Base-by-base conservation (phyloP, 1,140 invertebrate species). In the Pseudomyrmex dendroicus region DNA sequence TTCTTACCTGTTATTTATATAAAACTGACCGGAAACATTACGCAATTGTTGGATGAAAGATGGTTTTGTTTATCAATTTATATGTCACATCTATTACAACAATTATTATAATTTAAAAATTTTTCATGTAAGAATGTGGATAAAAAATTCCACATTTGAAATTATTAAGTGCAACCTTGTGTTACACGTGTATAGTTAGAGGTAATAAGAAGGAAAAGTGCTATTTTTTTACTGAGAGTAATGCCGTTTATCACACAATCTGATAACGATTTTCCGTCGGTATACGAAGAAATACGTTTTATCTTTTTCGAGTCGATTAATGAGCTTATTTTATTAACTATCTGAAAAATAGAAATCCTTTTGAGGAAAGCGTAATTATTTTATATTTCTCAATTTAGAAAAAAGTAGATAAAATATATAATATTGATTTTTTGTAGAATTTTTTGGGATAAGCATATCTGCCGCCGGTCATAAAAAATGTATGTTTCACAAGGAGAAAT, bases 261-360 rank as follows among this genome's bases (percentile, higher is more conserved):
- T 72, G 76, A 80, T 80, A 80, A 80, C 57, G 54, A 70, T 59
- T 70, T 46, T 13, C 35, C 22, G 17, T 22, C 35, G 63, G 35
- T 35, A 57, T 48, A 35, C 35, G 35, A 35, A 17, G 35, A 48
- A 15, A 46, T 54, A 48, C 9, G 67, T 68, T 61, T 54, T 78
- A 68, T 78, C 76, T 78, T n/a, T 10, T 22, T 35, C 20, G 4
- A 20, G 63, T 70, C 57, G 52, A 1, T 50, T 44, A 35, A 59
- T 15, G n/a, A 59, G 15, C n/a, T 46, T 15, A 44, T 56, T 64
- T 68, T 25, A 52, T 68, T 22, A 35, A 35, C 35, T 35, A 35
- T 35, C 0, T 35, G 35, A 7, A 35, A 35, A 0, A 35, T 35
- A 4, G 0, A 35, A 35, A 7, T 35, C 0, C 0, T 7, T 4